Evolutionary conservation across 2,113 vertebrate species (phyloP).

Genomic region (Ibidorhyncha struthersii): DNA sequence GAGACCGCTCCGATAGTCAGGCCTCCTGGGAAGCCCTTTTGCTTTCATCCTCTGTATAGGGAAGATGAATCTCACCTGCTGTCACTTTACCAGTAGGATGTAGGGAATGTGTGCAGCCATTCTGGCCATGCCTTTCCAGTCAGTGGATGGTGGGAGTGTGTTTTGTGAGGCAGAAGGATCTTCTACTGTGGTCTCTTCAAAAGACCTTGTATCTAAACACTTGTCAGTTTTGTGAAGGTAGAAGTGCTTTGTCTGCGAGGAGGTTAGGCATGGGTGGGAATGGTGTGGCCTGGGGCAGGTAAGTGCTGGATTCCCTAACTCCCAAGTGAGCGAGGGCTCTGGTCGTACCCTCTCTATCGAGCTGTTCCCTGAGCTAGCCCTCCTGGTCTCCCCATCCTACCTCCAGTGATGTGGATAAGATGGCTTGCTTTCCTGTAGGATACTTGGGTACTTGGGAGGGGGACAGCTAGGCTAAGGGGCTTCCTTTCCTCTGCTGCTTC

Average conservation of each 20-base stretch:
- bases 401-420: not conserved
- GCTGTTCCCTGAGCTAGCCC: not conserved
- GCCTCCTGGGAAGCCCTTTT: not conserved
- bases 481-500: not conserved
- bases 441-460: not conserved
- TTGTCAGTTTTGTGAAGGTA: not conserved
- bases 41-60: constrained; percentile 4
- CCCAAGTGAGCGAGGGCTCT: no score
- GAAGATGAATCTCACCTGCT: not conserved
- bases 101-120: not conserved
- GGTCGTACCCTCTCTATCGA: not conserved
- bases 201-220: not conserved
- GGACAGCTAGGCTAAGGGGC: not conserved
- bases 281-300: not conserved
- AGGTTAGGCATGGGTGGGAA: not conserved
- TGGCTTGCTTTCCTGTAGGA: not conserved
- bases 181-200: not conserved
- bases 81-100: not conserved
- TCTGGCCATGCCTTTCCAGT: not conserved
- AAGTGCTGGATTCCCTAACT: not conserved
- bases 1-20: not conserved
- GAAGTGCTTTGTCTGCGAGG: not conserved
- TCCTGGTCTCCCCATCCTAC: not conserved
- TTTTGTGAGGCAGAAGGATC: not conserved
- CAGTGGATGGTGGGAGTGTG: not conserved